Base-by-base conservation (phyloP, 2,113 vertebrate species). In the Centropus unirufus region DNA sequence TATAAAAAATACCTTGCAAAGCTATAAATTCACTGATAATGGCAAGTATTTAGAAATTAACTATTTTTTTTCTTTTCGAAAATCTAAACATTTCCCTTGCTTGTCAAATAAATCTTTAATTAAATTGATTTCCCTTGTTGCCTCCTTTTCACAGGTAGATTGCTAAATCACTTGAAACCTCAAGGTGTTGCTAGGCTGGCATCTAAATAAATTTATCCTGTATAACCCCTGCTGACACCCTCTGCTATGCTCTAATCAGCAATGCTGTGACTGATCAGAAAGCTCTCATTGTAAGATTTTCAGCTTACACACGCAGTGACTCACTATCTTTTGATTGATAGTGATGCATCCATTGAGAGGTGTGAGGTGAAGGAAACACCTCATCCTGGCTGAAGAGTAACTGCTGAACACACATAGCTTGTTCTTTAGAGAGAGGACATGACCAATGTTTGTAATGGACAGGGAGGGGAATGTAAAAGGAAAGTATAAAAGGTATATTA, bases 31-130 rank as follows among this genome's bases (percentile, higher is more conserved):
- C 82, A 83, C 34, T 78, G 74, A 40, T 88, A 91, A 86, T 69
- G 90, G 14, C 13, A 81, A 96, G 68, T 92, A 88, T 93, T 92
- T 87, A 76, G 67, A 69, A 84, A 86, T 84, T 85, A 84, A 42
- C 62, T 40, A 27, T 74, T 89, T 70, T 62, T 44, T 51, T 63
- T 9, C 58, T 92, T 63, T 74, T 89, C 93, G 73, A 95, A 92
- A 96, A 89, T 75, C 49, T 92, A 96, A 97, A 96, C 70, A 90
- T 84, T 96, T 94, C 16, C 23, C 57, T 93, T 72, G 55, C 81
- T 94, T 90, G 79, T 94, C 90, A 92, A 89, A 94, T 90, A 95
- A 84, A 87, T 81, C 70, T 95, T 94, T 94, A 96, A 93, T 92
- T 94, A 85, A 95, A 93, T 68, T 92, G 51, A 92, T 97, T 96